Base-by-base conservation (phyloP, 2,888 invertebrate genomes). In the Elegia similella region DNA sequence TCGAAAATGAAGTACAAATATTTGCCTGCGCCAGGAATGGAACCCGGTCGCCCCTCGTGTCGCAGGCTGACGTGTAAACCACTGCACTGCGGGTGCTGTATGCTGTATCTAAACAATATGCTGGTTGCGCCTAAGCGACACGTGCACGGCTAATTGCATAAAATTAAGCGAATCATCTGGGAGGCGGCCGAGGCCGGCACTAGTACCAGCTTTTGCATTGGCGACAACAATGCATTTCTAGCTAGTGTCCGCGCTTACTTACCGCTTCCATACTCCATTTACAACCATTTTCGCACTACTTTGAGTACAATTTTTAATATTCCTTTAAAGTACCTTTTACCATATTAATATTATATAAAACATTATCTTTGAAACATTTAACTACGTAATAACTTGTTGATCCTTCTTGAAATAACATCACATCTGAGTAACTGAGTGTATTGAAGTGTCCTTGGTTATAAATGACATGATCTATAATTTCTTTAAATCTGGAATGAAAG, bases 121-220 rank as follows among this genome's bases (percentile, higher is more conserved):
- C 34, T 15, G 29, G 7, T 2, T 16, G n/a, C 5, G 38, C n/a
- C 32, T 15, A 50, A 50, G 34, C 38, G 38, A 13, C 29, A 34
- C 16, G 34, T 34, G 50, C 16, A 10, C 50, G 12, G 10, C 34
- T 50, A 50, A 50, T 50, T 50, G 17, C 48, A 50, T 50, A 34
- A 50, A 50, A 50, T 50, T 50, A 50, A 50, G 32, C 48, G 32
- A 50, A 50, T 50, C 34, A 50, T 50, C 50, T 6, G 50, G 34
- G 50, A 50, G 50, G 10, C 23, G 23, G 15, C 34, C 50, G 50
- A 50, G 50, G 50, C n/a, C 50, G 13, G 15, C 16, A 50, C 34
- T 43, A 43, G 46, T 13, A 47, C 13, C 16, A 6, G 16, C 50
- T 50, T 38, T 50, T 50, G 34, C 34, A 34, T 15, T 15, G 23